Base-by-base conservation (phyloP, 1,140 invertebrate genomes). In the Ganaspis sp. region DNA sequence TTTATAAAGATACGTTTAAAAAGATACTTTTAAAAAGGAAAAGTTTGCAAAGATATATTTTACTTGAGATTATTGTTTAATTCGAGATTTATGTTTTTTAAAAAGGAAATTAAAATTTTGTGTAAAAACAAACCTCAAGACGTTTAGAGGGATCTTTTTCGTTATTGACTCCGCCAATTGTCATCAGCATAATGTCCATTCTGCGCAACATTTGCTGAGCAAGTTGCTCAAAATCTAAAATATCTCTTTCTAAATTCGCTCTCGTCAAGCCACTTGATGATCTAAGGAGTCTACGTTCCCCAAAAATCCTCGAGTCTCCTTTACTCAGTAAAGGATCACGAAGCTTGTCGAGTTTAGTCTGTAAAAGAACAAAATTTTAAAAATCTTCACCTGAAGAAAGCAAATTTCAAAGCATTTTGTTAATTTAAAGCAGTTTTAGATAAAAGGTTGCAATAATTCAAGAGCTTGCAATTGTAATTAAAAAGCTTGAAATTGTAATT, bases 111-210 rank as follows among this genome's bases (percentile, higher is more conserved):
- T n/a, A n/a, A n/a, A n/a, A n/a, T n/a, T n/a, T n/a, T n/a, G n/a
- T n/a, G n/a, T n/a, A n/a, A n/a, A n/a, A n/a, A n/a, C n/a, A n/a
- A n/a, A 94, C 94, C 92, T 95, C 94, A 2, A 94, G 87, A 42
- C 94, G 89, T 86, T 93, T 94, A 70, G 91, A 90, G 23, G 93
- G 94, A 92, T 95, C 94, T 81, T 91, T 93, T 89, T 94, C 94
- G 79, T 93, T 93, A 73, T 92, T 91, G 38, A 95, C 93, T 73
- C 92, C 92, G 73, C 93, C 92, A 45, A 96, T 93, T 17, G 94
- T 95, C 81, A 93, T 90, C 79, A 94, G 88, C 91, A 95, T 94
- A 37, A 94, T 90, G 80, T 95, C 94, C 92, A 95, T 92, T 80
- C 94, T 92, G 9, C 93, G 90, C 74, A 94, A 90, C 93, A 95